Evolutionary conservation across 1,140 invertebrate species (phyloP).

Genomic region (Bombus cullumanus): DNA sequence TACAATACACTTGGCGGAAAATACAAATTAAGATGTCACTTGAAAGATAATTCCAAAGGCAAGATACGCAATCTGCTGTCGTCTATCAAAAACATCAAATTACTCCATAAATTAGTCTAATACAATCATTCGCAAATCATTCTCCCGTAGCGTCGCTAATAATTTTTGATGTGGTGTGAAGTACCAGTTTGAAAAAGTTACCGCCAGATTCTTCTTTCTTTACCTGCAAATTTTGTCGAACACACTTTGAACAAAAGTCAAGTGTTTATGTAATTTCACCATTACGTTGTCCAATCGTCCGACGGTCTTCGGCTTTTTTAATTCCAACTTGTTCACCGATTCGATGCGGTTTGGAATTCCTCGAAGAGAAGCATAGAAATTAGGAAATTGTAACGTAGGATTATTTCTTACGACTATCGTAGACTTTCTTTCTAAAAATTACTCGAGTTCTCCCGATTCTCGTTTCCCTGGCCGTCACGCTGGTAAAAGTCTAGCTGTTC

Average conservation of each 20-base stretch:
- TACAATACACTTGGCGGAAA: too few relatives aligned
- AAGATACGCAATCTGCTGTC: too few relatives aligned
- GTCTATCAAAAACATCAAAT: too few relatives aligned
- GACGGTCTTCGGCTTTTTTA: background rate
- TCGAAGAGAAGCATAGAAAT: background rate
- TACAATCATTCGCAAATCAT: too few relatives aligned
- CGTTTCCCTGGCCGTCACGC: background rate
- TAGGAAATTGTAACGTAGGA: background rate
- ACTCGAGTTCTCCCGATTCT: background rate
- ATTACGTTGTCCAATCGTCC: conserved; percentile 38
- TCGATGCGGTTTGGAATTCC: background rate
- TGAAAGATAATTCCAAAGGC: too few relatives aligned
- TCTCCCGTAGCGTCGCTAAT: too few relatives aligned
- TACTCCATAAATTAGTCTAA: too few relatives aligned
- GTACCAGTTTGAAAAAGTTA: too few relatives aligned
- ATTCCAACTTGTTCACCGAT: background rate
- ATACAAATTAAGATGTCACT: too few relatives aligned
- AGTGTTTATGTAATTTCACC: conserved; percentile 40
- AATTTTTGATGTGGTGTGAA: too few relatives aligned
- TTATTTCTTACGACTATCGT: background rate
- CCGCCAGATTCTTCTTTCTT: background rate
- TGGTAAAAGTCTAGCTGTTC: conserved; percentile 24
- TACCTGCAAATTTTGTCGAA: conserved; percentile 65
- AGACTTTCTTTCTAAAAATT: background rate
- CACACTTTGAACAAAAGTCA: conserved; percentile 47